phyloP scores from a whole-genome alignment of 2,888 invertebrate genomes.

The Phengaris alcon region DNA sequence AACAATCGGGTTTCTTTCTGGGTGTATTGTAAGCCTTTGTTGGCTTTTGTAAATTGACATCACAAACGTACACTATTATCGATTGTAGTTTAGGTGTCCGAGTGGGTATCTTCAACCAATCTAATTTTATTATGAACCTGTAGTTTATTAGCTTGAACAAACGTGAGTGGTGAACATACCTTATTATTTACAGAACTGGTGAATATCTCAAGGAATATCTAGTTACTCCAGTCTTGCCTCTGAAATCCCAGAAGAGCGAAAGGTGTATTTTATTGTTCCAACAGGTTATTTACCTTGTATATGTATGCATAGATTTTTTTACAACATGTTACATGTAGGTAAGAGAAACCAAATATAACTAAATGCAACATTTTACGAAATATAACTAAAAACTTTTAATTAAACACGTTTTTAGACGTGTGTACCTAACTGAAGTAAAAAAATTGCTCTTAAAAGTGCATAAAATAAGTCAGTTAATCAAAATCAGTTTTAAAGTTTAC shows the following conservation, averaged over 20 bases:
- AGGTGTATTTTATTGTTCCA: constrained; percentile 19
- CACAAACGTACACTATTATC: constrained; percentile 7
- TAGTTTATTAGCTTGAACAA: not conserved
- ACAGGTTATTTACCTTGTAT: not conserved
- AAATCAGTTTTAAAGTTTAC: too few relatives aligned
- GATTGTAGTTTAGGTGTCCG: constrained; percentile 12
- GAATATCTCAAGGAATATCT: constrained; percentile 13
- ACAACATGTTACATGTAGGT: too few relatives aligned
- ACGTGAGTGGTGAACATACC: not conserved
- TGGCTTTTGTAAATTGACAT: constrained; percentile 15
- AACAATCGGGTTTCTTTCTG: too few relatives aligned
- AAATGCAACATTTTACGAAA: too few relatives aligned
- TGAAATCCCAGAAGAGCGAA: constrained; percentile 9
- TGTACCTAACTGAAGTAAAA: too few relatives aligned
- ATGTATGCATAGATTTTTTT: too few relatives aligned
- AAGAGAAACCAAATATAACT: too few relatives aligned
- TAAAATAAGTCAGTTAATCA: too few relatives aligned
- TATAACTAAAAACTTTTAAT: too few relatives aligned
- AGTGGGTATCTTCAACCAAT: not conserved
- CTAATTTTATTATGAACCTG: constrained; percentile 6
- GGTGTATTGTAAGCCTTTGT: too few relatives aligned
- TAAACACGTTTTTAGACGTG: too few relatives aligned
- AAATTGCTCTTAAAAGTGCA: too few relatives aligned
- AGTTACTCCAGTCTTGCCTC: not conserved
- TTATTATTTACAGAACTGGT: not conserved